Base-by-base conservation (phyloP, 2,888 invertebrate species). In the Ennomos erosarius region DNA sequence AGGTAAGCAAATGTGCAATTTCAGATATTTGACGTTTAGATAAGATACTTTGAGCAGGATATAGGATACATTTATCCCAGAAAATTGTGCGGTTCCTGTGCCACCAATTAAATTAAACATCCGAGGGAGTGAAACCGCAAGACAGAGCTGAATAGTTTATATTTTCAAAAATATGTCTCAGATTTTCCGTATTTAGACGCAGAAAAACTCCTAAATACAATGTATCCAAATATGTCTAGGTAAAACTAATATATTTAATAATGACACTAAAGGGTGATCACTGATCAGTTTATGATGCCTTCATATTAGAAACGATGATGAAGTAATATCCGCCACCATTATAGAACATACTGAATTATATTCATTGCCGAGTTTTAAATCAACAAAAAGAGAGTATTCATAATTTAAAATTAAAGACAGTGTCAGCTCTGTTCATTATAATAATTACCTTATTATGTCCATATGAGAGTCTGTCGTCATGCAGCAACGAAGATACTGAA, bases 401-500 rank as follows among this genome's bases (percentile, higher is more conserved):
- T 53, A 49, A 49, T 34, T 44, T 26, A 4, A 26, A 26, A 26
- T 26, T 26, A 26, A 48, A 47, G 55, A 69, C 73, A 66, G 69
- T 59, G 62, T 53, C 38, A 40, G 60, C 55, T 65, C 63, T 75
- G 70, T 74, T 61, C 62, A 36, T 58, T 67, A 74, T 76, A 77
- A 75, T 84, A 77, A 75, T 84, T 90, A 91, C 91, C 91, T 91
- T 90, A 76, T 78, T 82, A 68, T 81, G 70, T 76, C 82, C 85
- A 66, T 73, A 82, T 47, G 81, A 76, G 70, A 87, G 73, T 65
- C 78, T 80, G 68, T 95, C 95, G 73, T 95, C 95, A 93, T 74
- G 93, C 88, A 59, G 89, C 87, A 75, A 93, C 85, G 87, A 81
- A 42, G 95, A 94, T 12, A 94, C 92, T n/a, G 94, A 94, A 70